Evolutionary conservation across 2,888 invertebrate genomes (phyloP).

Genomic region (Lochmaea crataegi): DNA sequence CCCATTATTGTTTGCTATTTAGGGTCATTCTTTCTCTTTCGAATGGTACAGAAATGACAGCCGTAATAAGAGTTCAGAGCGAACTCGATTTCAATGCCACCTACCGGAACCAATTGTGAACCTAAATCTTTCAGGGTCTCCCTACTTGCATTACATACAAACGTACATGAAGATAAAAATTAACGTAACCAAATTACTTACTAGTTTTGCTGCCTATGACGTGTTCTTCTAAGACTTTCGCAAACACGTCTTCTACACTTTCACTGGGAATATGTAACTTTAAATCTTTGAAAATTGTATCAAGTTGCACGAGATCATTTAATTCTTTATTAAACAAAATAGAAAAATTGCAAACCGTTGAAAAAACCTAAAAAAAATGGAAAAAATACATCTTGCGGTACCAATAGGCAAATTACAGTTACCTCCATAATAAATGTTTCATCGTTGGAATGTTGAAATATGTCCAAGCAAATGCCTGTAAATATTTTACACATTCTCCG

Average conservation of each 20-base stretch:
- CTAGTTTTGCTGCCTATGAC: constrained; percentile 28
- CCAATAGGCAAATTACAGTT: background rate
- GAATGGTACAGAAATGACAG: too few relatives aligned
- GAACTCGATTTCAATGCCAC: too few relatives aligned
- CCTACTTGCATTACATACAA: too few relatives aligned
- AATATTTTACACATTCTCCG: constrained; percentile 27
- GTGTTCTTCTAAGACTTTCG: constrained; percentile 24
- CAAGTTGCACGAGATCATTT: constrained; percentile 23
- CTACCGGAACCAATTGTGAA: too few relatives aligned
- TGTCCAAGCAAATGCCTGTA: constrained; percentile 23
- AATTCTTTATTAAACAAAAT: constrained; percentile 31
- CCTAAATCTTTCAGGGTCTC: too few relatives aligned
- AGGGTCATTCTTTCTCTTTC: too few relatives aligned
- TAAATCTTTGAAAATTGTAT: constrained; percentile 29
- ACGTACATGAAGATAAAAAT: too few relatives aligned
- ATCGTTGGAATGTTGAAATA: constrained; percentile 21
- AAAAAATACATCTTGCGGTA: background rate
- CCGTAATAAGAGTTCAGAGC: too few relatives aligned
- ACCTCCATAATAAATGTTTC: constrained; percentile 34
- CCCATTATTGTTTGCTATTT: too few relatives aligned
- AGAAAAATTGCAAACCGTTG: constrained; percentile 26
- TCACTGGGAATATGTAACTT: constrained; percentile 25
- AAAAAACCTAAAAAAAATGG: constrained; percentile 28
- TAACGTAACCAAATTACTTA: constrained; percentile 4
- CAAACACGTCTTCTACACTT: constrained; percentile 20